Conservation (phyloP, 2,797 vertebrate genomes). For the Sus cebifrons region DNA sequence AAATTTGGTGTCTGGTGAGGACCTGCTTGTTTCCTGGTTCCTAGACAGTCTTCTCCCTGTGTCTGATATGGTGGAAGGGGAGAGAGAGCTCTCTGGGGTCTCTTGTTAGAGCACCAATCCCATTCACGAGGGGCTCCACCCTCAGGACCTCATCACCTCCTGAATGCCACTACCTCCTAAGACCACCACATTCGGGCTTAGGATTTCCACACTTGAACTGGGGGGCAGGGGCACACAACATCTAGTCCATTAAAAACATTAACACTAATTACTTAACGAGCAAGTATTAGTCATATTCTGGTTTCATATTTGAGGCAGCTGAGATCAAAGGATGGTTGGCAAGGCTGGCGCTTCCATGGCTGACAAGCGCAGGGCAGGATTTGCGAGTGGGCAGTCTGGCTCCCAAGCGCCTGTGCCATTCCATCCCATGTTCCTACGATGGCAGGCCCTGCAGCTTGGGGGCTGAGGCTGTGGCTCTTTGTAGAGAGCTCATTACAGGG, state of each 20-base stretch:
- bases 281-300: background rate
- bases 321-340: background rate
- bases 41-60: background rate
- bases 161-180: background rate
- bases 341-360: accelerated
- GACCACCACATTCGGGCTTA: background rate
- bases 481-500: background rate
- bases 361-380: background rate
- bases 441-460: background rate
- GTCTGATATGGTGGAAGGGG: background rate
- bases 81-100: background rate
- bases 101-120: background rate
- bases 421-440: background rate
- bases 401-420: accelerated
- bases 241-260: background rate
- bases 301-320: background rate
- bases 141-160: background rate
- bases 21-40: background rate
- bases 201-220: background rate
- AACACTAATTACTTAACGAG: background rate
- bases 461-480: background rate
- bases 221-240: background rate
- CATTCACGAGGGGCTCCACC: background rate
- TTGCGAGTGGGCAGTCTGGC: background rate
- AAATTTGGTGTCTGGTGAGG: background rate